These are phyloP conservation scores for Parnassius glacialis DNA, from an alignment of 2,888 invertebrate genomes.

Conservation along the genomic window DNA sequence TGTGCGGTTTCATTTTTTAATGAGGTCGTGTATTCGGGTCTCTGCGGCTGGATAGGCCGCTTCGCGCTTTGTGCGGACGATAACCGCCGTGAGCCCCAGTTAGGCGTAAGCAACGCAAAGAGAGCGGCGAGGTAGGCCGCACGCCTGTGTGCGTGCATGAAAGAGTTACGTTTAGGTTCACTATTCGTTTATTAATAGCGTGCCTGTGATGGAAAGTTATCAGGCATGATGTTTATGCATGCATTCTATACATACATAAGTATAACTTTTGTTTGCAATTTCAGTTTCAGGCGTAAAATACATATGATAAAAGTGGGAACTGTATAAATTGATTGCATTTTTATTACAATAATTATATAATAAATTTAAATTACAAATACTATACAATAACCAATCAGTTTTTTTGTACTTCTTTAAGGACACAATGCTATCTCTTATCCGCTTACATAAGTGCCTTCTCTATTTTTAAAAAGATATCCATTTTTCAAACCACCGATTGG, in stretches of 20 bases:
- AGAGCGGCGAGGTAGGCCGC: conserved; percentile 32
- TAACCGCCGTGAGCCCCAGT: conserved; percentile 39
- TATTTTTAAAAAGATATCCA: no score
- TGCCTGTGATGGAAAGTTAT: conserved; percentile 44
- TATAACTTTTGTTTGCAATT: background rate
- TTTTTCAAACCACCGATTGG: no score
- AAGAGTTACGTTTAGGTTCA: conserved; percentile 60
- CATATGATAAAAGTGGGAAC: background rate
- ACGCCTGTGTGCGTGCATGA: conserved; percentile 55
- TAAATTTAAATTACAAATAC: no score
- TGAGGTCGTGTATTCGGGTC: conserved; percentile 73
- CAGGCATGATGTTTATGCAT: conserved; percentile 39
- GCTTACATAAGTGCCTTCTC: no score
- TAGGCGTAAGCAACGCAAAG: conserved; percentile 54
- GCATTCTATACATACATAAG: conserved; percentile 15
- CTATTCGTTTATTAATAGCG: conserved; percentile 66
- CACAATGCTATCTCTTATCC: no score
- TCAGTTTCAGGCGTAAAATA: background rate
- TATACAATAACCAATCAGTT: no score
- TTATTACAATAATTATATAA: no score
- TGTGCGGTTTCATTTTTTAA: conserved; percentile 75
- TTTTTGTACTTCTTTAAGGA: no score
- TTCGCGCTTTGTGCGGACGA: conserved; percentile 53
- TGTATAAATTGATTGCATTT: background rate
- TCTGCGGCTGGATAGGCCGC: conserved; percentile 56